A percentile compares a stretch with the other conserved stretches of the same genome.
Conservation (phyloP, 2,888 invertebrate species). For the Drosophila conformis region DNA sequence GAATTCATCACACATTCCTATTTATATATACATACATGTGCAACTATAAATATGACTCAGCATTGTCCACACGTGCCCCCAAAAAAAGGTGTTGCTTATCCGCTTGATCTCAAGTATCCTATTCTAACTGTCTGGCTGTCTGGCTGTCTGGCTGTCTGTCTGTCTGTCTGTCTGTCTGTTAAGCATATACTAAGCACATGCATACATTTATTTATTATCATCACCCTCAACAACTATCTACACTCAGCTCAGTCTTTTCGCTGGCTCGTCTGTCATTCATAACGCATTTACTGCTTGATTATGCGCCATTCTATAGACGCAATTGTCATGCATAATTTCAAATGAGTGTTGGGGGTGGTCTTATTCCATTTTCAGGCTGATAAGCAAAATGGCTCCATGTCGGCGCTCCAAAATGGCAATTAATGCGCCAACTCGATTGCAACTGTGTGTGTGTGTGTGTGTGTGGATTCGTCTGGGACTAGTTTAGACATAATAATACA, state of each 20-base stretch:
- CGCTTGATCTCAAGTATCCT: slow-evolving; percentile 27
- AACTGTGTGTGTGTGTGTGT: slow-evolving; percentile 36
- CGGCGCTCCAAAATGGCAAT: slow-evolving; percentile 64
- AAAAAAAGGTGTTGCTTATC: slow-evolving; percentile 27
- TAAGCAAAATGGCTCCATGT: slow-evolving; percentile 55
- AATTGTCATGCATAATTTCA: slow-evolving; percentile 76
- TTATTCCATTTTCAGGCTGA: slow-evolving; percentile 32
- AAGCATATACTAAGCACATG: background rate
- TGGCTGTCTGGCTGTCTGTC: background rate
- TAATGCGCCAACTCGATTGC: slow-evolving; percentile 77
- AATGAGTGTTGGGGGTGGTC: slow-evolving; percentile 17
- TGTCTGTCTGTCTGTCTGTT: slow-evolving; percentile 1
- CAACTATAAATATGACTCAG: slow-evolving; percentile 27
- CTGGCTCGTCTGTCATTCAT: slow-evolving; percentile 38
- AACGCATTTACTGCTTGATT: slow-evolving; percentile 59
- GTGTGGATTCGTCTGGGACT: slow-evolving; percentile 32
- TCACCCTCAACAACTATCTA: background rate
- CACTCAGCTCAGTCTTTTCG: background rate
- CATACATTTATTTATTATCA: background rate
- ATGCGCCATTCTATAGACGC: slow-evolving; percentile 63
- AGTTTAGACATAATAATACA: slow-evolving; percentile 3
- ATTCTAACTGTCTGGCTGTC: background rate
- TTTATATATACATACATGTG: background rate
- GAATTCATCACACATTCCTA: slow-evolving; percentile 1
- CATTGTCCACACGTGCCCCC: slow-evolving; percentile 21